Percentiles rank a stretch among this genome's conserved stretches.
These are phyloP conservation scores for Molossus alvarezi DNA, from an alignment of 2,797 vertebrate species.

Conservation along the genomic window DNA sequence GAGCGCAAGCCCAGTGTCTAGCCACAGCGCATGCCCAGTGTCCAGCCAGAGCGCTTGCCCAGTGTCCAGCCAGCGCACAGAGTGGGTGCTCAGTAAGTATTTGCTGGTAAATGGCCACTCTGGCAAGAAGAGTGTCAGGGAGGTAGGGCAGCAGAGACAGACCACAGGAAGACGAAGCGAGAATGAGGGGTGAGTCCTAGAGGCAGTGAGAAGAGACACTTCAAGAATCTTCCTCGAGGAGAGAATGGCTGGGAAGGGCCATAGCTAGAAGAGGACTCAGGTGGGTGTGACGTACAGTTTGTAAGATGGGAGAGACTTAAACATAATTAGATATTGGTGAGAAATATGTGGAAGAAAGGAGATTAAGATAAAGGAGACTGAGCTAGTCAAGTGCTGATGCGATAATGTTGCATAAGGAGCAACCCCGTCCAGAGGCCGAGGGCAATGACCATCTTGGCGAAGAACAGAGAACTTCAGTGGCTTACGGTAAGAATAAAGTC, in stretches of 20 bases:
- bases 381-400: not conserved
- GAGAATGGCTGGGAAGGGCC: not conserved
- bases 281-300: not conserved
- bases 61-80: too few relatives aligned
- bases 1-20: too few relatives aligned
- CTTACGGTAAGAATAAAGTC: not conserved
- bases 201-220: not conserved
- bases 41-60: too few relatives aligned
- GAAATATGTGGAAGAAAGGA: not conserved
- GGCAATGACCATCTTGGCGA: too few relatives aligned
- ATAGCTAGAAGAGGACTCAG: not conserved
- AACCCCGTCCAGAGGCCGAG: not conserved
- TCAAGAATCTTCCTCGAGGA: not conserved
- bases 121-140: not conserved
- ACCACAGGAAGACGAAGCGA: not conserved
- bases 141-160: not conserved
- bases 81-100: not conserved
- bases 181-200: not conserved
- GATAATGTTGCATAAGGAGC: not conserved
- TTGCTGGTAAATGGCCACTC: not conserved
- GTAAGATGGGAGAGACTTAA: not conserved
- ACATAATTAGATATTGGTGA: not conserved
- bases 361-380: not conserved
- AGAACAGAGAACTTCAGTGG: not conserved
- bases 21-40: too few relatives aligned